phyloP scores from a whole-genome alignment of 2,888 invertebrate species.

The Dasysyrphus tricinctus region DNA sequence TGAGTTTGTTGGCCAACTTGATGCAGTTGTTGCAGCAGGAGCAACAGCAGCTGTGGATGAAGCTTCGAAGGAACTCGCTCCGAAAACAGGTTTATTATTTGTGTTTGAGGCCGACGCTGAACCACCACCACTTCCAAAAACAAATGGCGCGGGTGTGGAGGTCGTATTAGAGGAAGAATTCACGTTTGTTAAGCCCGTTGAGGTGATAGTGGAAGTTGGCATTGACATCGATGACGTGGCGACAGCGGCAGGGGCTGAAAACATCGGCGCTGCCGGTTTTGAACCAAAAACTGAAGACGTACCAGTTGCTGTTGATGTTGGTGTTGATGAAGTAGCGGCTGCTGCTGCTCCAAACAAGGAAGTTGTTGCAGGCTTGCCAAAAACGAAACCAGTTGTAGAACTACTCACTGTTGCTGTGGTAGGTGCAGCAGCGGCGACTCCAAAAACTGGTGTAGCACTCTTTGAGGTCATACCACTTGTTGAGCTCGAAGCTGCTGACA shows the following conservation, averaged over 20 bases:
- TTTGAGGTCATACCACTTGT: constrained; percentile 49
- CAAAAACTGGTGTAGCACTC: constrained; percentile 42
- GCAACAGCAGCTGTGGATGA: constrained; percentile 68
- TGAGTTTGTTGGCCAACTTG: constrained; percentile 72
- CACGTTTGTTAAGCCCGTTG: constrained; percentile 37
- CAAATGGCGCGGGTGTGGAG: constrained; percentile 46
- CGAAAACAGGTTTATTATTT: constrained; percentile 48
- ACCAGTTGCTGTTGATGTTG: constrained; percentile 34
- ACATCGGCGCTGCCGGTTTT: constrained; percentile 63
- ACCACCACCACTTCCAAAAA: constrained; percentile 57
- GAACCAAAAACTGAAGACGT: constrained; percentile 67
- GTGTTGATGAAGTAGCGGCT: constrained; percentile 16
- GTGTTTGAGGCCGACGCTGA: constrained; percentile 43
- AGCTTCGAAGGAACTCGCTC: constrained; percentile 49
- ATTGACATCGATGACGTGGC: constrained; percentile 40
- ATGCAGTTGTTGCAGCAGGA: constrained; percentile 69
- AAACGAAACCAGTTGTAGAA: constrained; percentile 66
- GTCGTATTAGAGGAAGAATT: constrained; percentile 42
- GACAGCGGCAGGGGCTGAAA: constrained; percentile 26
- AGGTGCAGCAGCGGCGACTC: constrained; percentile 44
- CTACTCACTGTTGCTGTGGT: constrained; percentile 73
- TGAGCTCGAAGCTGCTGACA: constrained; percentile 43
- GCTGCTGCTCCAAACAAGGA: constrained; percentile 53
- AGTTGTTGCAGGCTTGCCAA: constrained; percentile 62
- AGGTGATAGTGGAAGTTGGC: constrained; percentile 50